A percentile compares a stretch with the other conserved stretches of the same genome.
These are phyloP conservation scores for Thalpophila matura DNA, from an alignment of 2,888 invertebrate species.

Conservation along the genomic window DNA sequence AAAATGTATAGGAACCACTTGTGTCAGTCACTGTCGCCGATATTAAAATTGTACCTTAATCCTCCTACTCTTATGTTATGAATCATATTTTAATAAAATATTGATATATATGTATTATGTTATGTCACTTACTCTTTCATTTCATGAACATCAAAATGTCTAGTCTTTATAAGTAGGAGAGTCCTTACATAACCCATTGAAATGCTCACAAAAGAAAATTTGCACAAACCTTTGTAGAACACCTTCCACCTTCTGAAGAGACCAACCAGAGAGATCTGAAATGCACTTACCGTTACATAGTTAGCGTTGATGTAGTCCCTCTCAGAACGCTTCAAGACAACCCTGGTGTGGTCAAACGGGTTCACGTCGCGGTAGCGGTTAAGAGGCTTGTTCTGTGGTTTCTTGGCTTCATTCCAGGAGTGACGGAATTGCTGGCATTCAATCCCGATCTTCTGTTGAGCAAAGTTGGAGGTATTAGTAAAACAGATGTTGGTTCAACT, in stretches of 20 bases:
- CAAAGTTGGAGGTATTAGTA: slow-evolving; percentile 21
- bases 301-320: slow-evolving; percentile 99
- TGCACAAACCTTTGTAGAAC: slow-evolving; percentile 49
- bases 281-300: slow-evolving; percentile 93
- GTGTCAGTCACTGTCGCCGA: too few species aligned
- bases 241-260: slow-evolving; percentile 4
- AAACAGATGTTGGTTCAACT: not conserved
- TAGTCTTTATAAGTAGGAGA: too few species aligned
- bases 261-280: slow-evolving; percentile 18
- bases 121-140: too few species aligned
- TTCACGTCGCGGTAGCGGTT: slow-evolving; percentile 99
- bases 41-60: too few species aligned
- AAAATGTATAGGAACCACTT: too few species aligned
- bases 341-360: slow-evolving; percentile 98
- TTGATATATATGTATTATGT: too few species aligned
- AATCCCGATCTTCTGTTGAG: slow-evolving; percentile 93
- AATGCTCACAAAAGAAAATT: not conserved
- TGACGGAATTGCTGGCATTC: slow-evolving; percentile 92
- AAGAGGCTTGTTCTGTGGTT: slow-evolving; percentile 94
- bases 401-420: slow-evolving; percentile 93
- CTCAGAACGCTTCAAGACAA: slow-evolving; percentile 93
- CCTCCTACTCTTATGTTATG: too few species aligned
- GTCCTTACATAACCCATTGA: too few species aligned
- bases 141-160: too few species aligned
- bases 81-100: too few species aligned